phyloP scores from a whole-genome alignment of 2,888 invertebrate genomes.

The Ichneumoninae sp. region DNA sequence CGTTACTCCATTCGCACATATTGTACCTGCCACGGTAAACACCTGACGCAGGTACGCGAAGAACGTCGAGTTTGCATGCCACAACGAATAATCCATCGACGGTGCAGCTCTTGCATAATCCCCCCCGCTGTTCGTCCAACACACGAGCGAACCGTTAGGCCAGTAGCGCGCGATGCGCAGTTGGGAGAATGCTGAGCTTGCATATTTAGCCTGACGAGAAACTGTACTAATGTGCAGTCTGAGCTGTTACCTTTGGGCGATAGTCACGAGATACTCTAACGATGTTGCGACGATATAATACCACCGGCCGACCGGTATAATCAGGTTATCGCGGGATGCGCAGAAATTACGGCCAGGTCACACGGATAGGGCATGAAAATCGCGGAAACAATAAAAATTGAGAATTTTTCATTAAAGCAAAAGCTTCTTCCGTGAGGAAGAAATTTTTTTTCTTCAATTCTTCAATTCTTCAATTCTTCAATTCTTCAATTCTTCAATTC shows the following conservation, averaged over 20 bases:
- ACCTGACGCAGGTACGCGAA: slow-evolving; percentile 20
- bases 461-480: too few relatives aligned
- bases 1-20: slow-evolving; percentile 9
- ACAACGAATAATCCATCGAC: slow-evolving; percentile 40
- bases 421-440: too few relatives aligned
- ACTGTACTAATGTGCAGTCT: background rate
- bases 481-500: too few relatives aligned
- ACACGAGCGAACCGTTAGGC: background rate
- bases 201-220: background rate
- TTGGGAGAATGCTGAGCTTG: background rate
- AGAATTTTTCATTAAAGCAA: too few relatives aligned
- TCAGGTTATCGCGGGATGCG: background rate
- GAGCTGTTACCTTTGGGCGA: slow-evolving; percentile 1
- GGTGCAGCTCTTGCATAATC: slow-evolving; percentile 49
- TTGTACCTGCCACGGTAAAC: background rate
- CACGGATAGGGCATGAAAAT: too few relatives aligned
- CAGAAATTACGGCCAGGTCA: background rate
- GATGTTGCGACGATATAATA: background rate
- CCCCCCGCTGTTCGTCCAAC: background rate
- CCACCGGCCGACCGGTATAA: background rate
- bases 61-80: slow-evolving; percentile 51
- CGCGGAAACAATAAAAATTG: too few relatives aligned
- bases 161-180: background rate
- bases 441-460: too few relatives aligned
- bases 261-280: slow-evolving; percentile 2